Evolutionary conservation across 2,797 vertebrate species (phyloP), one percentile per base, ranked within the genome.

Genomic region (Sebastes steindachneri): DNA sequence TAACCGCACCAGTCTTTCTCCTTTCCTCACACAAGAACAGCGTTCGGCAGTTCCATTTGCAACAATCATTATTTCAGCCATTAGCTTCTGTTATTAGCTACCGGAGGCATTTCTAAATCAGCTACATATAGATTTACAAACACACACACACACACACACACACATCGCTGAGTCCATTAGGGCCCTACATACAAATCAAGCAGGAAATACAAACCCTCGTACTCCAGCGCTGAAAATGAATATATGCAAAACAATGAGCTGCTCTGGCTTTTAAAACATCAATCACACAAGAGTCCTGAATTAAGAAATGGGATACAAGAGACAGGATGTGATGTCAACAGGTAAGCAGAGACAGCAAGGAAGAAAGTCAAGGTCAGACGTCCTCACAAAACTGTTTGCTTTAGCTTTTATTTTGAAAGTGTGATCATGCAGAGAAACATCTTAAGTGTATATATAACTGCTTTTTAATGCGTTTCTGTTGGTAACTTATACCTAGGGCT

Each of bases 241-340:
- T 91, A 94, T 92, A 94, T 93, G 91, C 92, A 92, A 95, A 93
- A 91, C 82, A 87, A 91, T 37, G 79, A 91, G 85, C 89, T 79
- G 79, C 86, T 82, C 71, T 3, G 69, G 93, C 93, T 94, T 92
- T 94, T 94, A 93, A 90, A 90, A 88, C 91, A 92, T 93, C 92
- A 91, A 85, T 94, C 87, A 71, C 85, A 67, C 64, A 64, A 75
- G 5, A 21, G 82, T 29, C 31, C 57, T 33, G 84, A 79, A 75
- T 82, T 73, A 83, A 80, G 86, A 86, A 76, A 86, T 0, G 57
- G 63, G 85, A 91, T 85, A 71, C 75, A 29, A 75, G 29, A 76
- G 80, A 65, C 79, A 35, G 77, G 84, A 87, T 64, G 70, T 15
- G 64, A 79, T 69, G 72, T 67, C 79, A 86, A 82, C 86, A 89